Conservation (phyloP, 2,113 vertebrate genomes). For the Furnarius figulus region DNA sequence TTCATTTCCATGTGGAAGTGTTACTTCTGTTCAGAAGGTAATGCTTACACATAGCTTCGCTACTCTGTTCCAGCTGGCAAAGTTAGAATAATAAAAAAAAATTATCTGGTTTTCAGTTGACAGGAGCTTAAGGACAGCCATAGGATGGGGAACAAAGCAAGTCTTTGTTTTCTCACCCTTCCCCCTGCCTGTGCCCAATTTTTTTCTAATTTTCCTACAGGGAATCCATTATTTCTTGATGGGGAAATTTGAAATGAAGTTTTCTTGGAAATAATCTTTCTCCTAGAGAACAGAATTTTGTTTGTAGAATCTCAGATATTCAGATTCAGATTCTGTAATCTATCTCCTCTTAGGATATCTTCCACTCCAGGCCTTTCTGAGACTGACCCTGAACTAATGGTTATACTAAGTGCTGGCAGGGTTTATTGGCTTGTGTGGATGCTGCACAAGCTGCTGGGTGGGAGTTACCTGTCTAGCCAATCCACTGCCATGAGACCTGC, state of each 20-base stretch:
- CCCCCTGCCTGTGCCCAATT: background rate
- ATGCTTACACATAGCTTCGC: background rate
- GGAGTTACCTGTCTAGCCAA: background rate
- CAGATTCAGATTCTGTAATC: background rate
- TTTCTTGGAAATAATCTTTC: conserved; percentile 10
- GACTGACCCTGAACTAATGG: background rate
- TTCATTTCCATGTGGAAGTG: conserved; percentile 34
- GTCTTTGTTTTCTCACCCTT: conserved; percentile 38
- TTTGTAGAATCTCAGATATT: background rate
- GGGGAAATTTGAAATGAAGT: background rate
- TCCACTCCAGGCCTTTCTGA: background rate
- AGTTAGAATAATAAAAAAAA: background rate
- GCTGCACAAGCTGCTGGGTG: background rate
- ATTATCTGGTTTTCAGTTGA: background rate
- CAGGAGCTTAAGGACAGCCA: background rate
- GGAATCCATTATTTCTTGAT: background rate
- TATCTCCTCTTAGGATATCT: background rate
- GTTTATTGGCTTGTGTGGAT: background rate
- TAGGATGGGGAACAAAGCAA: background rate
- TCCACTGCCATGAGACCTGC: background rate
- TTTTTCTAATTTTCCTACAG: background rate
- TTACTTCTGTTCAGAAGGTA: background rate
- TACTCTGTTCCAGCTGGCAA: conserved; percentile 14
- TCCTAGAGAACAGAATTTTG: background rate
- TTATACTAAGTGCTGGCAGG: background rate